Percentiles rank a stretch among this genome's conserved stretches.
These are phyloP conservation scores for Zhuqinia jingwanae DNA, from an alignment of 2,888 invertebrate species.

Conservation along the genomic window DNA sequence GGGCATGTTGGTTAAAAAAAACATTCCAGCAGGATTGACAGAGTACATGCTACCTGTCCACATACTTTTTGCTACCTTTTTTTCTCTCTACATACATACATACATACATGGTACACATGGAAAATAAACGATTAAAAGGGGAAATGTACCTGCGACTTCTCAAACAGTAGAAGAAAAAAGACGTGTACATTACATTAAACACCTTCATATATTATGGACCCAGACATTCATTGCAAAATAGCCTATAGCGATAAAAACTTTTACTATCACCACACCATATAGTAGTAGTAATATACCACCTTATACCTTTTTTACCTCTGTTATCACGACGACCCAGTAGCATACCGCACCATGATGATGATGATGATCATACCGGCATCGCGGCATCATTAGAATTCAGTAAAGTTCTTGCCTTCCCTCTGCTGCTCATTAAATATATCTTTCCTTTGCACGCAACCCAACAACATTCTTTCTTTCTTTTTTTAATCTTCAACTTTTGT, in stretches of 20 bases:
- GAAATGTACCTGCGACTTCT: not conserved
- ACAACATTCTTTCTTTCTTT: constrained; percentile 14
- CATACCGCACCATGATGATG: constrained; percentile 24
- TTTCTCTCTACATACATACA: too few species aligned
- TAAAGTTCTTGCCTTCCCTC: constrained; percentile 5
- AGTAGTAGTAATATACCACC: too few species aligned
- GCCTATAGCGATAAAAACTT: constrained; percentile 39
- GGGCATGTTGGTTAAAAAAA: not conserved
- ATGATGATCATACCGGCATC: not conserved
- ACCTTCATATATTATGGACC: not conserved
- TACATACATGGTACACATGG: too few species aligned
- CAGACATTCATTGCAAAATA: not conserved
- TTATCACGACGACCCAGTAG: not conserved
- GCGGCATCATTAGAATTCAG: not conserved
- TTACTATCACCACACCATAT: not conserved
- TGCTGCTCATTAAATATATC: constrained; percentile 31
- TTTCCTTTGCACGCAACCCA: constrained; percentile 48
- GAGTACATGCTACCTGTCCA: not conserved
- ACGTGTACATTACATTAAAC: not conserved
- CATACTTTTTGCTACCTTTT: not conserved
- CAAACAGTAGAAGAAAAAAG: not conserved
- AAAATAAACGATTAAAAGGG: constrained; percentile 52
- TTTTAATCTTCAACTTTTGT: constrained; percentile 27
- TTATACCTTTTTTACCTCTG: too few species aligned
- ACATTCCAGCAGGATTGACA: constrained; percentile 22